phyloP scores from a whole-genome alignment of 2,113 vertebrate species.

The Sapajus apella region DNA sequence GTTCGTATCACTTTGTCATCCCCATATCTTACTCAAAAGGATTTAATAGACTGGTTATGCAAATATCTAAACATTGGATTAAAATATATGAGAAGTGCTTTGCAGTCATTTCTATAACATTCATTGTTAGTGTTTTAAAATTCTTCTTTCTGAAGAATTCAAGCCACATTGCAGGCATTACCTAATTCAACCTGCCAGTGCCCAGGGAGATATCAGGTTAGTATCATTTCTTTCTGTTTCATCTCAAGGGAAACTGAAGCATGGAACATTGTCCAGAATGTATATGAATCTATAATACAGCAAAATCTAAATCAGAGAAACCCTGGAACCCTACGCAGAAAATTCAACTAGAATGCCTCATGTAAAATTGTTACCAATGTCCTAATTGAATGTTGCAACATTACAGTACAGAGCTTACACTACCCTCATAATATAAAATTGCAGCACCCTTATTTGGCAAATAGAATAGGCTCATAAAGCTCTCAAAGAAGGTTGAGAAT shows the following conservation, averaged over 20 bases:
- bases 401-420: background rate
- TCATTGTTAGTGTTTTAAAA: conserved; percentile 17
- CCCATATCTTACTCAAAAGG: background rate
- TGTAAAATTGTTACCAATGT: background rate
- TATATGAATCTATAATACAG: background rate
- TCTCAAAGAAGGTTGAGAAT: background rate
- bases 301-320: background rate
- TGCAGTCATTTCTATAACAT: conserved; percentile 8
- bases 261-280: background rate
- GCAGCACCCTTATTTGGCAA: background rate
- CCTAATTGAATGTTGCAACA: background rate
- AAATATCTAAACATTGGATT: conserved; percentile 21
- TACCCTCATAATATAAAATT: background rate
- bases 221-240: conserved; percentile 11
- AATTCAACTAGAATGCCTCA: background rate
- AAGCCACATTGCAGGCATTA: background rate
- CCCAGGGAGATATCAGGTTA: background rate
- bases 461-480: background rate
- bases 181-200: background rate
- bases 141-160: conserved; percentile 20
- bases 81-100: conserved; percentile 40
- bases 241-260: background rate
- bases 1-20: background rate
- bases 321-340: background rate
- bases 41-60: conserved; percentile 7